A percentile compares a stretch with the other conserved stretches of the same genome.
Evolutionary conservation across 2,888 invertebrate genomes (phyloP).

Genomic region (Callimorpha dominula): DNA sequence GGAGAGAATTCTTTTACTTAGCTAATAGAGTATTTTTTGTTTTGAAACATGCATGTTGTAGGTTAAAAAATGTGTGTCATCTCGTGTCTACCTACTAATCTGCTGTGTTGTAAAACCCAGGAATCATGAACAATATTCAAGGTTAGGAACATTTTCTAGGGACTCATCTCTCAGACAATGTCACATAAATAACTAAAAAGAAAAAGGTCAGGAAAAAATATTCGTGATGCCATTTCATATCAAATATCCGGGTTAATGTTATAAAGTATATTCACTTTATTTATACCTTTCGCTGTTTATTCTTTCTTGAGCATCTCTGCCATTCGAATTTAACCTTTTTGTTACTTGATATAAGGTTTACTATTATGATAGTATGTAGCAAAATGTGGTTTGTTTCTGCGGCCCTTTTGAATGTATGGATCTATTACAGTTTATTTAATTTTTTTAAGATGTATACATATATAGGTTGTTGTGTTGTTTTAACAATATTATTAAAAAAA

Average conservation of each 20-base stretch:
- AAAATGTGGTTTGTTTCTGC: constrained; percentile 47
- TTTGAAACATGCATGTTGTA: neutral
- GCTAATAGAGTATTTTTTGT: neutral
- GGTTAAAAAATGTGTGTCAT: neutral
- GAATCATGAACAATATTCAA: neutral
- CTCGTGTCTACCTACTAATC: neutral
- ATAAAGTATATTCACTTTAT: constrained; percentile 49
- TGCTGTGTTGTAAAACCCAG: neutral
- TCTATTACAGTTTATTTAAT: constrained; percentile 76
- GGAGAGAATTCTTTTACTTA: too few relatives aligned
- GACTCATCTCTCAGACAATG: constrained; percentile 15
- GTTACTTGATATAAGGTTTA: constrained; percentile 49
- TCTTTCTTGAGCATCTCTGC: constrained; percentile 10
- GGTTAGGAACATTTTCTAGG: neutral
- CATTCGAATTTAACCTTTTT: constrained; percentile 55
- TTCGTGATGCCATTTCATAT: constrained; percentile 38
- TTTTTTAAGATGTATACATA: constrained; percentile 56
- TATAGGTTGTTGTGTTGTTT: constrained; percentile 63
- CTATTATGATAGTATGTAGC: constrained; percentile 24
- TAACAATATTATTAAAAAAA: neutral
- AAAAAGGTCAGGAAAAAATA: constrained; percentile 44
- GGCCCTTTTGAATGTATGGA: constrained; percentile 79
- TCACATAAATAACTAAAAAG: constrained; percentile 24
- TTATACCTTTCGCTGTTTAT: constrained; percentile 44
- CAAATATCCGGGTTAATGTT: constrained; percentile 63